A percentile compares a stretch with the other conserved stretches of the same genome.
Conservation (phyloP, 2,113 vertebrate species). For the Notechis scutatus region DNA sequence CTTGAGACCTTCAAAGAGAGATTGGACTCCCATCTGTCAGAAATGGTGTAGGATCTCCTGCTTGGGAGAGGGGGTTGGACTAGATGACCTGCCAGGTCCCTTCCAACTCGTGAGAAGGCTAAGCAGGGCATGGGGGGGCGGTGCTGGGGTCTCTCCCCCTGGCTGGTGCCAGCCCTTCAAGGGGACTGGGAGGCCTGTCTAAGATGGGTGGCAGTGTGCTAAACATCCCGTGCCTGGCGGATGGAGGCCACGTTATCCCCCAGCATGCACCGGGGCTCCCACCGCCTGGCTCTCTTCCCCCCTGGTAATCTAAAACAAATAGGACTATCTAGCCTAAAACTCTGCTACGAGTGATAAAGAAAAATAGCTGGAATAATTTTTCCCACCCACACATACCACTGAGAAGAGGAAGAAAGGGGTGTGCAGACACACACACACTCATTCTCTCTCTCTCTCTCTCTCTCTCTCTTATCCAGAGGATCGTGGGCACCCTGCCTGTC, state of each 20-base stretch:
- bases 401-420: conserved; percentile 31
- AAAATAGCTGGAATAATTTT: conserved; percentile 71
- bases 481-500: conserved; percentile 52
- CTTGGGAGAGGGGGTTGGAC: no score
- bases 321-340: conserved; percentile 38
- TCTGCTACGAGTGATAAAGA: conserved; percentile 57
- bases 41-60: no score
- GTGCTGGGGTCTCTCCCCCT: background rate
- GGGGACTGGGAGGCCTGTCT: background rate
- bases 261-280: background rate
- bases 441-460: background rate
- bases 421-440: background rate
- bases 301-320: conserved; percentile 59
- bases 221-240: background rate
- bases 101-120: background rate
- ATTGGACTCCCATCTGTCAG: no score
- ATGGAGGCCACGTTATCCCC: accelerated
- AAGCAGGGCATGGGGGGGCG: background rate
- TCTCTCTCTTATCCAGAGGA: conserved; percentile 21
- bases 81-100: no score
- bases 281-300: background rate
- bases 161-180: background rate
- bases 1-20: no score
- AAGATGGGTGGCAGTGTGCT: background rate
- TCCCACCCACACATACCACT: conserved; percentile 70